A percentile compares a stretch with the other conserved stretches of the same genome.
These are phyloP conservation scores for Toxotes lorentzi DNA, from an alignment of 2,797 vertebrate species.

Conservation along the genomic window DNA sequence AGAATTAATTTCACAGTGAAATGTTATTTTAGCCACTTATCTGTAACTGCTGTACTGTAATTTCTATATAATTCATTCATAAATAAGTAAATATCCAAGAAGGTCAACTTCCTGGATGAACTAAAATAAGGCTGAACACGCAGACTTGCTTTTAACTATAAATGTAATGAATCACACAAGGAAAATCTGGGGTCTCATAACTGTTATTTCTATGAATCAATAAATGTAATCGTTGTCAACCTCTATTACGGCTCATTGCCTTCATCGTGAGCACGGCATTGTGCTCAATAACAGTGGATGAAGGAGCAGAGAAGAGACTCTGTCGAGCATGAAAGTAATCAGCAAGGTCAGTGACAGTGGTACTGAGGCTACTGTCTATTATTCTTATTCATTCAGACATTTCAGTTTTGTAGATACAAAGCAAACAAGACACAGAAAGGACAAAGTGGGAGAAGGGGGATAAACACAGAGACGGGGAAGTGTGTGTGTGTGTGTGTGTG, in stretches of 20 bases:
- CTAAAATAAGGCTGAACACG: not conserved
- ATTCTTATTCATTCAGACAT: conserved; percentile 66
- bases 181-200: conserved; percentile 14
- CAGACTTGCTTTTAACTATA: conserved; percentile 13
- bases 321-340: conserved; percentile 71
- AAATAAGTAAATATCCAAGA: not conserved
- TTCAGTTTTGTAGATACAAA: conserved; percentile 54
- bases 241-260: conserved; percentile 26
- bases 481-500: not conserved
- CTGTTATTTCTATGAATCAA: conserved; percentile 55
- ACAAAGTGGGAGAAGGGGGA: conserved; percentile 18
- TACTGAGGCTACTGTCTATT: conserved; percentile 59
- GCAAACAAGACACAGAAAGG: conserved; percentile 61
- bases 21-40: not conserved
- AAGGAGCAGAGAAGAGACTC: conserved; percentile 50
- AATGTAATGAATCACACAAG: conserved; percentile 20
- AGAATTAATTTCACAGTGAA: not conserved
- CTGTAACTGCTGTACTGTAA: not conserved
- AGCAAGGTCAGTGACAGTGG: conserved; percentile 64
- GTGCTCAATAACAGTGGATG: conserved; percentile 41
- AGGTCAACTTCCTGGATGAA: not conserved
- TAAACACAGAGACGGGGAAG: not conserved
- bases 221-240: conserved; percentile 43
- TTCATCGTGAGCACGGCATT: conserved; percentile 16
- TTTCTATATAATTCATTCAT: not conserved